Evolutionary conservation across 1,140 invertebrate genomes (phyloP), one percentile per base, ranked within the genome.

Genomic region (Zaprionus davidi): DNA sequence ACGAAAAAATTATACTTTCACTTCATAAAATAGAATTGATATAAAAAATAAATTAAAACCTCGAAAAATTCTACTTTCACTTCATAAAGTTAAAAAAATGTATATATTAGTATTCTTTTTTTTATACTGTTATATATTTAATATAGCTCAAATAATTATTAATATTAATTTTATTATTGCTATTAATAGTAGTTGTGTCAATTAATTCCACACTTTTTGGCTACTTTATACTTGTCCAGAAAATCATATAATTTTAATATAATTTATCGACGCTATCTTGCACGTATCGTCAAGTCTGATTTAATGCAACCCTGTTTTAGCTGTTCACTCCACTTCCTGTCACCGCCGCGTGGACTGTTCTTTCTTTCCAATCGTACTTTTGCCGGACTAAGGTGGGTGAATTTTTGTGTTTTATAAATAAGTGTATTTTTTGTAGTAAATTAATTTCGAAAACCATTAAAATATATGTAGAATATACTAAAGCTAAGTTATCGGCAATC

Each of bases 311-410:
- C n/a, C 15, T 73, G 44, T 46, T 22, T 49, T 34, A 2, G 12
- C 7, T 24, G 2, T 12, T 38, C 2, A 20, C 20, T 44, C 13
- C 57, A 63, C 46, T 76, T 76, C 74, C 74, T 67, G 74, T 44
- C 11, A 15, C 12, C 31, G 38, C 69, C 70, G 63, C 63, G 69
- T 72, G 38, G 28, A 7, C 0, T 1, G 4, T 44, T 12, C 12
- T 11, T 53, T 72, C 74, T 76, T 76, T 76, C 57, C 63, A 67
- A 71, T 76, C 60, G 74, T 67, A 67, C 69, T 59, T 62, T 59
- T 67, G 69, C 57, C 63, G 53, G 70, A 76, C 57, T 67, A 72
- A 76, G 74, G 74, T 76, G 53, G 57, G 74, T 76, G 3, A 20
- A 62, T 44, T 22, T 41, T 71, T 62, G 12, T 11, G 7, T 4